phyloP scores from a whole-genome alignment of 2,113 vertebrate genomes.

The Aptenodytes forsteri region DNA sequence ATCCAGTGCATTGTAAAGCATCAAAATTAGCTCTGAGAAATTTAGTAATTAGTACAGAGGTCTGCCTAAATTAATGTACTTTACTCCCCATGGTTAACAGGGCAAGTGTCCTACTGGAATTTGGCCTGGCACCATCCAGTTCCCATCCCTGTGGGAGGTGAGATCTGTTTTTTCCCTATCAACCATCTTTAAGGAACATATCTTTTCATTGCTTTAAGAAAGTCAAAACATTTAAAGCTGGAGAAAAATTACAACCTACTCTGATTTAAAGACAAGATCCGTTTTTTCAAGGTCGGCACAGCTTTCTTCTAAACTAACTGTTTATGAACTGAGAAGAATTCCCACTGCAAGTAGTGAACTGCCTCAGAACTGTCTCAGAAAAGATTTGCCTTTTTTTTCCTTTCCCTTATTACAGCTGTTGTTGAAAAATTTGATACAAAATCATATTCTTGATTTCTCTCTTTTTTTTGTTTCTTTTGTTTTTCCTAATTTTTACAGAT shows the following conservation, averaged over 20 bases:
- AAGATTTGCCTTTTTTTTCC: not conserved
- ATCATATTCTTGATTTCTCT: not conserved
- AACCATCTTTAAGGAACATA: not conserved
- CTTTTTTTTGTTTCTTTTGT: not conserved
- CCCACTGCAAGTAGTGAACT: not conserved
- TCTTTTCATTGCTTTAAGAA: not conserved
- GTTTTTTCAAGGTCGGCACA: not conserved
- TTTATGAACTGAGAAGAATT: not conserved
- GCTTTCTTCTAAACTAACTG: not conserved
- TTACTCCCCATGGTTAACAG: not conserved
- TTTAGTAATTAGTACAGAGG: not conserved
- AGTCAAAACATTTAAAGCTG: not conserved
- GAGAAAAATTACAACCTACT: not conserved
- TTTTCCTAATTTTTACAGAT: not conserved
- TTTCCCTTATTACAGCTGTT: not conserved
- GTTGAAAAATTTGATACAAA: not conserved
- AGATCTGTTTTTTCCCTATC: not conserved
- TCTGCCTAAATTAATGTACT: not conserved
- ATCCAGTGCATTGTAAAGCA: not conserved
- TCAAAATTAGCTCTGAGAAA: not conserved
- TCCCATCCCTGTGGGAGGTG: accelerated
- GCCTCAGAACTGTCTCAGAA: not conserved
- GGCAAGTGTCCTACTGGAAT: not conserved
- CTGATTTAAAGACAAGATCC: not conserved
- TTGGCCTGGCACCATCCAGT: accelerated